Conservation (phyloP, 2,797 vertebrate species). For the Babyrousa celebensis region DNA sequence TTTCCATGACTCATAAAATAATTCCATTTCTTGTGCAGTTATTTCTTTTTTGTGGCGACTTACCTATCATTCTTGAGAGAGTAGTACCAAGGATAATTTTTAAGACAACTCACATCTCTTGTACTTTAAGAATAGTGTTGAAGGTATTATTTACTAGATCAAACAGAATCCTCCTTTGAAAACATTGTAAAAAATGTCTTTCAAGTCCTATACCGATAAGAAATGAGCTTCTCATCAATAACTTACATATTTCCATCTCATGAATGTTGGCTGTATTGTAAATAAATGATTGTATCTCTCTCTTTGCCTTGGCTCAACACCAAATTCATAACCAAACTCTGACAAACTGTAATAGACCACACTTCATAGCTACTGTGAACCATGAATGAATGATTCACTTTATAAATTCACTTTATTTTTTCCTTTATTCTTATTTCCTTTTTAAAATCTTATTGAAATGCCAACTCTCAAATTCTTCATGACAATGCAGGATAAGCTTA, state of each 20-base stretch:
- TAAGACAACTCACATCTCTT: not conserved
- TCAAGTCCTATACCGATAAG: not conserved
- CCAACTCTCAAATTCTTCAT: not conserved
- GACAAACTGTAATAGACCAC: not conserved
- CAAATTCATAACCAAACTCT: not conserved
- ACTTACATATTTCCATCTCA: not conserved
- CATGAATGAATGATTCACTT: not conserved
- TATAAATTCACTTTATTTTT: conserved; percentile 32
- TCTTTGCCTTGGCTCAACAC: not conserved
- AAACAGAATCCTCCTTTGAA: conserved; percentile 38
- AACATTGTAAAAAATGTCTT: conserved; percentile 37
- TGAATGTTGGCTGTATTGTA: not conserved
- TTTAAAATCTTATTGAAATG: not conserved
- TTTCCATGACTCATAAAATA: conserved; percentile 21
- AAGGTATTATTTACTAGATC: not conserved
- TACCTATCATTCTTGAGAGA: conserved; percentile 30
- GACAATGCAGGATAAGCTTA: not conserved
- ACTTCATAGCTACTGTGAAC: not conserved
- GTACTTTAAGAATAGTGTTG: not conserved
- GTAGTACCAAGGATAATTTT: conserved; percentile 29
- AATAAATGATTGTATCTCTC: not conserved
- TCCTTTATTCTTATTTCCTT: conserved; percentile 44
- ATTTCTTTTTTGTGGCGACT: conserved; percentile 4
- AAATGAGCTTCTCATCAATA: conserved; percentile 7
- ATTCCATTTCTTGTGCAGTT: not conserved